Evolutionary conservation across 2,113 vertebrate genomes (phyloP).

Genomic region (Haliaeetus leucogaster): DNA sequence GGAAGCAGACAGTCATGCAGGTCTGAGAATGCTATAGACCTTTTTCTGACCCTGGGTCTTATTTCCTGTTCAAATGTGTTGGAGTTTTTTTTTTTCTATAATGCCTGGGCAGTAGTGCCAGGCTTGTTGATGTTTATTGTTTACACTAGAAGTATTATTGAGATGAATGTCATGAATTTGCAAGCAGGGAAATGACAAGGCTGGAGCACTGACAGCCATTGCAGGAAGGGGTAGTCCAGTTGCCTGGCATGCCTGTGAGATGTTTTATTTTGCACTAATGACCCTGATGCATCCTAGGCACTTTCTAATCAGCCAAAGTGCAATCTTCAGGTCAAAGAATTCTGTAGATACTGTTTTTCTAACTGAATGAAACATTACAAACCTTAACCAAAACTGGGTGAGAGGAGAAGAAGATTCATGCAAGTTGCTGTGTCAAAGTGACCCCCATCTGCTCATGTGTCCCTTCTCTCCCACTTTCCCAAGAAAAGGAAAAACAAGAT

Average conservation of each 20-base stretch:
- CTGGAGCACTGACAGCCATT: slow-evolving; percentile 12
- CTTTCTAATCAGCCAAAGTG: slow-evolving; percentile 2
- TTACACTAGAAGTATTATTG: slow-evolving; percentile 55
- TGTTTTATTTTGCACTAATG: slow-evolving; percentile 56
- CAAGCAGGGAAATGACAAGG: slow-evolving; percentile 28
- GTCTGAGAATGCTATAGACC: slow-evolving; percentile 34
- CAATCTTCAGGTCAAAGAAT: neutral
- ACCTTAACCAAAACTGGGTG: neutral
- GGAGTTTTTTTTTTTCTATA: neutral
- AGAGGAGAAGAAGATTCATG: neutral
- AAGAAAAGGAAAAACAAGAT: neutral
- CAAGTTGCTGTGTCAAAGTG: neutral
- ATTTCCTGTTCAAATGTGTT: slow-evolving; percentile 21
- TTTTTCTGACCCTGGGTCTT: slow-evolving; percentile 23
- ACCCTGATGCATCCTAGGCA: neutral
- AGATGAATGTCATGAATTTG: slow-evolving; percentile 19
- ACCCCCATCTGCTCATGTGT: neutral
- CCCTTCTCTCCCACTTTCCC: neutral
- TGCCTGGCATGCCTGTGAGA: slow-evolving; percentile 24
- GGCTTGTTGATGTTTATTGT: slow-evolving; percentile 19
- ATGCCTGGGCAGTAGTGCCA: slow-evolving; percentile 6
- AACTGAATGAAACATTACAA: neutral
- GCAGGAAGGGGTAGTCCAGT: slow-evolving; percentile 19
- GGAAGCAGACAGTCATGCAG: slow-evolving; percentile 48
- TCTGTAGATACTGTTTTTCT: neutral